Conservation (phyloP, 2,888 invertebrate genomes). For the Branchellion lobata region DNA sequence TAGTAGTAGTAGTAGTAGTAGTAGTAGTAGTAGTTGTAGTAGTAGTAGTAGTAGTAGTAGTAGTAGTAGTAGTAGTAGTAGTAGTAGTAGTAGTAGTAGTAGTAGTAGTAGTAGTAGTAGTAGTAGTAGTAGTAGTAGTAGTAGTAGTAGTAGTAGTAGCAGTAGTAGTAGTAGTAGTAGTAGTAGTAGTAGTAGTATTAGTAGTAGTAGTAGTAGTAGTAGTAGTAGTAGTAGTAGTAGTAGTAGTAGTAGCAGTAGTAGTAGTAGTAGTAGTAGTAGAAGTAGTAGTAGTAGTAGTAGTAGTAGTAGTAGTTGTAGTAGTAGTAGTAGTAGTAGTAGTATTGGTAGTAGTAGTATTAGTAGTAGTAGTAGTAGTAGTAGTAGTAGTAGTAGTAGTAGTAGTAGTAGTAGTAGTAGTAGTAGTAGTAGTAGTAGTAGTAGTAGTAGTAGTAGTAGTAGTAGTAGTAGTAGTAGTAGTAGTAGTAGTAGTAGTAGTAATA, state of each 20-base stretch:
- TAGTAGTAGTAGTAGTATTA: no score
- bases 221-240: background rate
- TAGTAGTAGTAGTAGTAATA: constrained; percentile 22
- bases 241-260: background rate
- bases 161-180: no score
- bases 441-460: constrained; percentile 14
- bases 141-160: no score
- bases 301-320: background rate
- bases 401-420: constrained; percentile 27
- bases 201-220: background rate
- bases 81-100: no score
- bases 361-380: constrained; percentile 11
- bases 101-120: no score
- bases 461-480: constrained; percentile 27
- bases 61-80: no score
- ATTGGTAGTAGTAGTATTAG: constrained; percentile 19
- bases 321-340: background rate
- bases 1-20: no score
- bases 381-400: constrained; percentile 25
- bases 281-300: background rate
- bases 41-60: background rate
- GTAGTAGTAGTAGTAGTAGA: background rate
- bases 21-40: background rate
- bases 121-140: no score
- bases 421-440: constrained; percentile 20